Conservation (phyloP, 1,140 invertebrate genomes). For the Cotesia vestalis region DNA sequence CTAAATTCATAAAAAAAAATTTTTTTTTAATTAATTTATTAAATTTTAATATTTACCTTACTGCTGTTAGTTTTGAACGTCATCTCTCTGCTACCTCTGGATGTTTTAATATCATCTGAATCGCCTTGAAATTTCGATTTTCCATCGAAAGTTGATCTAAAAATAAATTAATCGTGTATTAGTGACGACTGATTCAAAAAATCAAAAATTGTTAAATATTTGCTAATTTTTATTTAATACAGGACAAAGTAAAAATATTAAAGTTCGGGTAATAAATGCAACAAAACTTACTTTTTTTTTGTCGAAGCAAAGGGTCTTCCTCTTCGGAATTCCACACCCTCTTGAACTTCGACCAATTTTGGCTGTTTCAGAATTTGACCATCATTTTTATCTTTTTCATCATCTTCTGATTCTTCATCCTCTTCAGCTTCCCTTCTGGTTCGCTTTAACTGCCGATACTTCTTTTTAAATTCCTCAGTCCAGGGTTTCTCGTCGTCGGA, state of each 20-base stretch:
- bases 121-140: constrained; percentile 69
- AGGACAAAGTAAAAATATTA: no score
- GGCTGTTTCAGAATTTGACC: constrained; percentile 56
- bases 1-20: background rate
- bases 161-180: constrained; percentile 41
- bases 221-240: no score
- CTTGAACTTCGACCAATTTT: constrained; percentile 74
- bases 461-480: constrained; percentile 81
- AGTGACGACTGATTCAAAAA: no score
- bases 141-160: constrained; percentile 76
- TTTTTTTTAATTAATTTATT: constrained; percentile 5
- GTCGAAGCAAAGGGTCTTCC: constrained; percentile 64
- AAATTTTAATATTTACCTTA: constrained; percentile 58
- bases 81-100: constrained; percentile 80
- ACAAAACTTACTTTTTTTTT: constrained; percentile 63
- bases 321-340: constrained; percentile 70
- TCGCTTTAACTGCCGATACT: constrained; percentile 69
- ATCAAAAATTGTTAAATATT: no score
- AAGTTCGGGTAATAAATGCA: no score
- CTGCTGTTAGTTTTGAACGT: constrained; percentile 75
- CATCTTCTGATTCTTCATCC: constrained; percentile 58
- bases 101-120: constrained; percentile 68
- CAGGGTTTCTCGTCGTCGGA: constrained; percentile 82
- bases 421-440: constrained; percentile 60
- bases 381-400: constrained; percentile 58